Base-by-base conservation (phyloP, 2,797 vertebrate genomes). In the Crocidura indochinensis region DNA sequence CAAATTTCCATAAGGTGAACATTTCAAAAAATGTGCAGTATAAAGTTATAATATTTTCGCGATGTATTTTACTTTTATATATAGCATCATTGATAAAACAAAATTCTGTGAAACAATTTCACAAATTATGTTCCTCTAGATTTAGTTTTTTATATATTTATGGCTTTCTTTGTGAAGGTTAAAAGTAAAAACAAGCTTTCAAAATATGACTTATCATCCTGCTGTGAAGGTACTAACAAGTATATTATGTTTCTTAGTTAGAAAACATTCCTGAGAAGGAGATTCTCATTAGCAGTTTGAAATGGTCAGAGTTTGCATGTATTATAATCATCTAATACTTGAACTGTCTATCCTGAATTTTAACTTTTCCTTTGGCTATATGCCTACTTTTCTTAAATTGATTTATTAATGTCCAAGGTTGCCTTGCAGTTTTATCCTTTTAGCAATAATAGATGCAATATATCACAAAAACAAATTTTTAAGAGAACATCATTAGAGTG, bases 401-500 rank as follows among this genome's bases (percentile, higher is more conserved):
- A 98, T 98, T 98, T 98, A 98, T 98, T 98, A 98, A 97, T 96
- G 97, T 97, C 97, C 97, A 97, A 96, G 96, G 97, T 98, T 97
- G 97, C 98, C 97, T 97, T 98, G 97, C 98, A 94, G 97, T 98
- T 98, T 98, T 98, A 98, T 98, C 98, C 98, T 98, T 98, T 98
- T 98, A 98, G 98, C 98, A 97, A 98, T 98, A 98, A 98, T 98
- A 98, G 98, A 97, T 98, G 97, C 94, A 98, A 98, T 98, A 98
- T 98, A 98, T 98, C 98, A 98, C 96, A 96, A 98, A 98, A 98
- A 98, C 98, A 98, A 98, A 98, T 98, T 98, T 98, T 98, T 98
- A 98, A 98, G 98, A 98, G 98, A 98, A 98, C 97, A 98, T 98
- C 98, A 98, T 98, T 98, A 98, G 98, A 98, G 97, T 98, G 98